Evolutionary conservation across 2,797 vertebrate species (phyloP), one percentile per base, ranked within the genome.

Genomic region (Mionectes olivaceus): DNA sequence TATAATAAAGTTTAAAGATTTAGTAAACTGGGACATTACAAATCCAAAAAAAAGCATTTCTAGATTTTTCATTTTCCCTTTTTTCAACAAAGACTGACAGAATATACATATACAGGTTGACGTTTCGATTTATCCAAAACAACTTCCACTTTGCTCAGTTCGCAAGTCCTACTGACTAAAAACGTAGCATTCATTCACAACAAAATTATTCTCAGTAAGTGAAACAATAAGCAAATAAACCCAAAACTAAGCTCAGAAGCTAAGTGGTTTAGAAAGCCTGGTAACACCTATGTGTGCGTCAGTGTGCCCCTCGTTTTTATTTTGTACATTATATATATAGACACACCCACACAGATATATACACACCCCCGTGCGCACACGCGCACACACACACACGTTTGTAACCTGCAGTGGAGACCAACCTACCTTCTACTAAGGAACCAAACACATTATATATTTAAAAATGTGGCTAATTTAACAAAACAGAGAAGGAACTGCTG

Each of bases 381-480:
- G 35, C 18, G 35, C 95, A 56, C 76, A 57, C 68, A 68, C 87
- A 91, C 94, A 91, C 96, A 95, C 93, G 39, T 25, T 91, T 92
- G 84, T 90, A 96, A 96, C 94, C 96, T 97, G 96, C 93, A 73
- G 95, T 97, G 93, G 93, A 94, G 90, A 96, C 63, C 87, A 65
- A 91, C 70, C 93, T 97, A 98, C 94, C 92, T 87, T 74, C 98
- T 98, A 98, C 94, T 94, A 65, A 75, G 95, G 97, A 98, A 97
- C 97, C 97, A 97, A 97, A 96, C 95, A 88, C 94, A 96, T 97
- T 75, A 56, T 47, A 47, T 50, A 50, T 95, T 97, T 97, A 93
- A 97, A 98, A 98, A 95, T 97, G 97, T 97, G 95, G 82, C 97
- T 97, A 98, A 97, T 97, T 97, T 97, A 98, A 98, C 97, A 97